Evolutionary conservation across 2,113 vertebrate genomes (phyloP).

Genomic region (Prunella himalayana): DNA sequence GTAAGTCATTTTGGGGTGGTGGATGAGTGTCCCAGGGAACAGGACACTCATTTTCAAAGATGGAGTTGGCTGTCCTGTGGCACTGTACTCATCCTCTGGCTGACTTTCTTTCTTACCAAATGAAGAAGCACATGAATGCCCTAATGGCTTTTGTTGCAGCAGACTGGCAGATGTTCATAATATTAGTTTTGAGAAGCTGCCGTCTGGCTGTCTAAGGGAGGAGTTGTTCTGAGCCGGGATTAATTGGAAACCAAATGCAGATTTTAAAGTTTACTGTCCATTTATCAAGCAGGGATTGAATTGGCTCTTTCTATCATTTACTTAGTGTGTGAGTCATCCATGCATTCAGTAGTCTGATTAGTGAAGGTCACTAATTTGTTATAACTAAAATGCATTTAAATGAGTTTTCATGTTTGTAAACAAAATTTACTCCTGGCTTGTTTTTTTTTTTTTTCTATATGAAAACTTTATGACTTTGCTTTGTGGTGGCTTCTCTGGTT

Average conservation of each 20-base stretch:
- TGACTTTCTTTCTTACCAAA: background rate
- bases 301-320: constrained; percentile 44
- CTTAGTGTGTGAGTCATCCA: background rate
- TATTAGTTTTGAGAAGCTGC: background rate
- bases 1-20: background rate
- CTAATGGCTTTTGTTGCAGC: background rate
- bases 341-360: constrained; percentile 21
- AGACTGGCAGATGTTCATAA: background rate
- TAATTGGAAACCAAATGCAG: constrained; percentile 44
- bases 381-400: constrained; percentile 52
- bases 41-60: background rate
- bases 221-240: constrained; percentile 42
- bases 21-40: background rate
- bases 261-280: constrained; percentile 53
- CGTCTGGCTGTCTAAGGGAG: constrained; percentile 20
- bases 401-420: constrained; percentile 64
- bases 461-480: background rate
- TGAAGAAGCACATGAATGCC: background rate
- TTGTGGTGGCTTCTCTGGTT: constrained; percentile 13
- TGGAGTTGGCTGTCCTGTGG: background rate
- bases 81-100: background rate
- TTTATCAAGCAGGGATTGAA: constrained; percentile 58
- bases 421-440: constrained; percentile 27
- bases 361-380: constrained; percentile 48
- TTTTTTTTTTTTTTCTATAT: background rate